A percentile compares a stretch with the other conserved stretches of the same genome.
Conservation (phyloP, 2,113 vertebrate species). For the Stegostoma tigrinum region DNA sequence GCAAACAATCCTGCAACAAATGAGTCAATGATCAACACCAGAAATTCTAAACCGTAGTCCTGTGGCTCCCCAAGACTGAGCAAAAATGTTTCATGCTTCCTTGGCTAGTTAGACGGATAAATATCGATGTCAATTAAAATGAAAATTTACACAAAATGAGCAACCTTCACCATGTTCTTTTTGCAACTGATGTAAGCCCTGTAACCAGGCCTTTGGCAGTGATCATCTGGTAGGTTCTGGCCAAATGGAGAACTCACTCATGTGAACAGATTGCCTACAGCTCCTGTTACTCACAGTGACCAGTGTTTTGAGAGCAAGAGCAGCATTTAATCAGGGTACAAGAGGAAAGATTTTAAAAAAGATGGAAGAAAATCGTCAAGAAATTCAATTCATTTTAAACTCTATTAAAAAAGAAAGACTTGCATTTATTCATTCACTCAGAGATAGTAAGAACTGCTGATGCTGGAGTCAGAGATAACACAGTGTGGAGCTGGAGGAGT, state of each 20-base stretch:
- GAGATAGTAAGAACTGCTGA: too few relatives aligned
- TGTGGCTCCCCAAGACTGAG: too few relatives aligned
- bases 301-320: not conserved
- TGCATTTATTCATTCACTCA: not conserved
- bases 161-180: not conserved
- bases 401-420: not conserved
- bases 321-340: not conserved
- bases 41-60: not conserved
- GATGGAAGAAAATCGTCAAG: not conserved
- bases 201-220: not conserved
- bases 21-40: not conserved
- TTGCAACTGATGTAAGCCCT: not conserved
- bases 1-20: not conserved
- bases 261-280: not conserved
- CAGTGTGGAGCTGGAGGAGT: too few relatives aligned
- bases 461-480: too few relatives aligned
- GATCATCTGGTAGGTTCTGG: not conserved
- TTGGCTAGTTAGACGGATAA: too few relatives aligned
- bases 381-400: not conserved
- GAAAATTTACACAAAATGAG: not conserved
- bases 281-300: not conserved
- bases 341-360: not conserved
- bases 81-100: not conserved
- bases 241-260: not conserved
- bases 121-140: not conserved